Percentiles rank a stretch among this genome's conserved stretches.
Evolutionary conservation across 2,113 vertebrate species (phyloP).

Genomic region (Lycocorax pyrrhopterus): DNA sequence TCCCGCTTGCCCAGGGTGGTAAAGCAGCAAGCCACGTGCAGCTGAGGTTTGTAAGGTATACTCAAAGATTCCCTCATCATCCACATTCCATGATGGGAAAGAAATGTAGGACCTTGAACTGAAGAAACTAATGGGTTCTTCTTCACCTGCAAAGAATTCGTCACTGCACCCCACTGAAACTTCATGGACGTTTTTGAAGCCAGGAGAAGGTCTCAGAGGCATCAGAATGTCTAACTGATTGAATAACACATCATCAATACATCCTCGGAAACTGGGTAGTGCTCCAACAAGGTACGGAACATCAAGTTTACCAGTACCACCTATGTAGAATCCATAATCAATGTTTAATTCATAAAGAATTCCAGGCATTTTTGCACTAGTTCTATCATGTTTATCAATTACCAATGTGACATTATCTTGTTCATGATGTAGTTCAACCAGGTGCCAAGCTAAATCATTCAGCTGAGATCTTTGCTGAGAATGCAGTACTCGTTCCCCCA

Average conservation of each 20-base stretch:
- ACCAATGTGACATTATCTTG: slow-evolving; percentile 70
- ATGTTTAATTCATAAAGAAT: slow-evolving; percentile 67
- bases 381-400: slow-evolving; percentile 78
- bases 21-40: slow-evolving; percentile 81
- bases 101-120: slow-evolving; percentile 86
- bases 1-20: slow-evolving; percentile 76
- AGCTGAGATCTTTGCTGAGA: slow-evolving; percentile 76
- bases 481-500: slow-evolving; percentile 70
- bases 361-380: slow-evolving; percentile 62
- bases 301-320: slow-evolving; percentile 75
- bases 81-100: slow-evolving; percentile 74
- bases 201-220: slow-evolving; percentile 82
- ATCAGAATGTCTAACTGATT: slow-evolving; percentile 81
- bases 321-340: slow-evolving; percentile 79
- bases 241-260: slow-evolving; percentile 83
- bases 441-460: slow-evolving; percentile 87
- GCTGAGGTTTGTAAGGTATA: slow-evolving; percentile 78
- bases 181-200: slow-evolving; percentile 83
- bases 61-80: slow-evolving; percentile 69
- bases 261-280: slow-evolving; percentile 76
- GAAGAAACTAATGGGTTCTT: slow-evolving; percentile 88
- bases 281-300: slow-evolving; percentile 71
- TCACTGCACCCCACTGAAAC: slow-evolving; percentile 87
- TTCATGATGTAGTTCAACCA: slow-evolving; percentile 73
- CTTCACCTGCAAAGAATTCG: slow-evolving; percentile 84